These are phyloP conservation scores for Aplysina aerophoba DNA, from an alignment of 37 sponge, comb jelly and placozoan genomes.

Conservation along the genomic window DNA sequence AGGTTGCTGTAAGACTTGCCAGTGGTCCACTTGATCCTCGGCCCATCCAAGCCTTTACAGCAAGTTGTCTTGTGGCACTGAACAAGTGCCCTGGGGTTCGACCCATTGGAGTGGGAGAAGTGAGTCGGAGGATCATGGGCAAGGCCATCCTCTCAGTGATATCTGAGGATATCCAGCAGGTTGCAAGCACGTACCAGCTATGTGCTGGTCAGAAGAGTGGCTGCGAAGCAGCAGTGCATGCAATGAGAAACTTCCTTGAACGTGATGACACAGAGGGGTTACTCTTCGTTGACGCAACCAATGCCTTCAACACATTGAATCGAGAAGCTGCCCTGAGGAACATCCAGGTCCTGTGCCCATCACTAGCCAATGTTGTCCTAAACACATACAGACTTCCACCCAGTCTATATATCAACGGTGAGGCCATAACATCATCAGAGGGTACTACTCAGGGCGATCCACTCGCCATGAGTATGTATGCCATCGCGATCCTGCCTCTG, in stretches of 20 bases:
- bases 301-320: slow-evolving; percentile 47
- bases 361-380: slow-evolving; percentile 29
- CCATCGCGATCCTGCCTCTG: slow-evolving; percentile 48
- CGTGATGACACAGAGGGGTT: slow-evolving; percentile 8
- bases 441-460: slow-evolving; percentile 61
- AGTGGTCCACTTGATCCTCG: no score
- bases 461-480: slow-evolving; percentile 58
- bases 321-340: slow-evolving; percentile 47
- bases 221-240: no score
- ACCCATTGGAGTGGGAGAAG: no score
- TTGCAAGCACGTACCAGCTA: no score
- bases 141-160: no score
- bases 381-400: slow-evolving; percentile 41
- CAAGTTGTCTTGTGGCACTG: no score
- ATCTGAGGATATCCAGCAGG: no score
- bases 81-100: no score
- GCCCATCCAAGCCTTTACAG: no score
- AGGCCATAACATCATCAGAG: slow-evolving; percentile 45
- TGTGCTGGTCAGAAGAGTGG: no score
- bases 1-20: no score
- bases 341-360: slow-evolving; percentile 33
- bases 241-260: slow-evolving; percentile 17
- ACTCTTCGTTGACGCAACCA: slow-evolving; percentile 18
- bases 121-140: no score
- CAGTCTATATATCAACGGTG: slow-evolving; percentile 37